Conservation (phyloP, 1,140 invertebrate genomes). For the Drosophila ananassae region DNA sequence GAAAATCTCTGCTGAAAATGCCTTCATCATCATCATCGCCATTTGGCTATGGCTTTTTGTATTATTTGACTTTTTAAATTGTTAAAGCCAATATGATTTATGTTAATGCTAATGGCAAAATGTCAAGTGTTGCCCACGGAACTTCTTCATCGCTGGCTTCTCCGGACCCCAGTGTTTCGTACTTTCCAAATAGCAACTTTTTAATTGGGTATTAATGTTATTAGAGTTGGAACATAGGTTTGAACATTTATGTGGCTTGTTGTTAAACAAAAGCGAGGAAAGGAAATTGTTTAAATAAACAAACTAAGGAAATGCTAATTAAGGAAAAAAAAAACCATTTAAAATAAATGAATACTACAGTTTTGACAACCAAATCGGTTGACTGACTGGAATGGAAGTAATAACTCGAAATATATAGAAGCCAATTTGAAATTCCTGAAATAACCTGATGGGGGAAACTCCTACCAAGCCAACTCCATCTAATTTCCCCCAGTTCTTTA, state of each 20-base stretch:
- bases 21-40: constrained; percentile 51
- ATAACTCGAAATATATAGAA: background rate
- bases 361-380: background rate
- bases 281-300: constrained; percentile 16
- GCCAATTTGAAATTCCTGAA: background rate
- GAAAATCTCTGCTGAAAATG: constrained; percentile 53
- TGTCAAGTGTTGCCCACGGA: constrained; percentile 69
- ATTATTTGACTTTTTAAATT: constrained; percentile 66
- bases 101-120: constrained; percentile 75
- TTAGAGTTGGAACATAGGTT: background rate
- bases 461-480: constrained; percentile 4
- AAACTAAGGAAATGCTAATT: constrained; percentile 6
- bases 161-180: background rate
- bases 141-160: constrained; percentile 33
- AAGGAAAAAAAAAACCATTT: background rate
- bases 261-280: background rate
- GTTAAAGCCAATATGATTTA: constrained; percentile 71
- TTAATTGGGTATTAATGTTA: constrained; percentile 50
- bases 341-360: background rate
- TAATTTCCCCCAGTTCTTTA: constrained; percentile 3
- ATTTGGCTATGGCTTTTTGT: constrained; percentile 23
- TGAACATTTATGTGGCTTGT: constrained; percentile 1
- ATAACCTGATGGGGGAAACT: background rate
- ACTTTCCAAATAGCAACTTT: constrained; percentile 34
- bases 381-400: background rate